Percentiles rank a stretch among this genome's conserved stretches.
Conservation (phyloP, 2,113 vertebrate species). For the Harpagus bidentatus region DNA sequence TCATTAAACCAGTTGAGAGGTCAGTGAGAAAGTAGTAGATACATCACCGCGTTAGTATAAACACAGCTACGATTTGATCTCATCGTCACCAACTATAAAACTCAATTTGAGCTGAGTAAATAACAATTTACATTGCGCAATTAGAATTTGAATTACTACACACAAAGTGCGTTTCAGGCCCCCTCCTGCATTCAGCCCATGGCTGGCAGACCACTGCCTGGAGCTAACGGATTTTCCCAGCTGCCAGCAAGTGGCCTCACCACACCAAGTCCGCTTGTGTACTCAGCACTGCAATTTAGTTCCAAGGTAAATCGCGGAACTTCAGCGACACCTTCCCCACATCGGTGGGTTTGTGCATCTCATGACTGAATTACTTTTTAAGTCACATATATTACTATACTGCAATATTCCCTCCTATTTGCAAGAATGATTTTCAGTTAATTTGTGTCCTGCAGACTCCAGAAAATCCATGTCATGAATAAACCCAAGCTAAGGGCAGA, state of each 20-base stretch:
- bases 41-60: background rate
- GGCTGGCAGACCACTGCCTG: background rate
- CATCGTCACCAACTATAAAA: background rate
- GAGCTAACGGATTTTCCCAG: background rate
- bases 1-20: background rate
- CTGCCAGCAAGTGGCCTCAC: background rate
- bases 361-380: background rate
- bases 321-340: background rate
- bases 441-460: background rate
- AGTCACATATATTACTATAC: background rate
- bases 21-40: background rate
- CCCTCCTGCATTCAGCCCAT: accelerated
- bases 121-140: background rate
- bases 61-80: background rate
- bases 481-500: background rate
- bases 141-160: background rate
- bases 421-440: background rate
- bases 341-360: background rate
- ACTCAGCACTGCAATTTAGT: accelerated
- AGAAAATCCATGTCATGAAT: background rate
- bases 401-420: background rate
- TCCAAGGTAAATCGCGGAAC: background rate
- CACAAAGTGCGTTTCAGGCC: background rate
- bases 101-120: background rate
- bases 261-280: background rate